Conservation (phyloP, 2,113 vertebrate genomes). For the Podilymbus podiceps region DNA sequence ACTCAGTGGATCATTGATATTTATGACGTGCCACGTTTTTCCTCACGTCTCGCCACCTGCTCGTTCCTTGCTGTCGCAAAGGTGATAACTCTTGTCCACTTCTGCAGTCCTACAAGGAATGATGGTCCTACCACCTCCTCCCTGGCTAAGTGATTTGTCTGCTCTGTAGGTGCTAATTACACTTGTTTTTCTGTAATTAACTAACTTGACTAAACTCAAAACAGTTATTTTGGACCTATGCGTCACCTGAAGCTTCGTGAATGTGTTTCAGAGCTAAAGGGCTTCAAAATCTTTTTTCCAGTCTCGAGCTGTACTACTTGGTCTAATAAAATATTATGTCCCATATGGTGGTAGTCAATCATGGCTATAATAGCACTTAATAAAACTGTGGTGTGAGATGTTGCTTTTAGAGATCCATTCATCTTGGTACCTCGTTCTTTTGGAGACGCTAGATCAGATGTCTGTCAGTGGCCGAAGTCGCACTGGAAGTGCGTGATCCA, state of each 20-base stretch:
- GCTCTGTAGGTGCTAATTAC: not conserved
- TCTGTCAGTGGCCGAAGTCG: not conserved
- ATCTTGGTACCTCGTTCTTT: not conserved
- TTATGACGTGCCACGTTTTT: not conserved
- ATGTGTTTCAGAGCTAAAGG: not conserved
- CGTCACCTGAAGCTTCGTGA: fast-evolving
- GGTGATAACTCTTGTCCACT: not conserved
- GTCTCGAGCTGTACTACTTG: not conserved
- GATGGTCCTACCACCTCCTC: not conserved
- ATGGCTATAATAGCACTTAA: not conserved
- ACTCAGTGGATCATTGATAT: not conserved
- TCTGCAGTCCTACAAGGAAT: not conserved
- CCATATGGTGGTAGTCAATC: not conserved
- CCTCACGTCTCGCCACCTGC: not conserved
- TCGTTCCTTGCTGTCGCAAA: not conserved
- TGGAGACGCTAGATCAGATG: not conserved
- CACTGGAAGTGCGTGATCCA: fast-evolving
- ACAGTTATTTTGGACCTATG: not conserved
- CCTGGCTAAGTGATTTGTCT: not conserved
- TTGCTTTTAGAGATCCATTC: not conserved
- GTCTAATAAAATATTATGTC: not conserved
- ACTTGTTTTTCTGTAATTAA: not conserved
- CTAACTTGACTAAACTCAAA: not conserved
- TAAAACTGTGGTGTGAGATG: not conserved
- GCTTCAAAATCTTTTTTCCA: not conserved